A percentile compares a stretch with the other conserved stretches of the same genome.
phyloP scores from a whole-genome alignment of 2,888 invertebrate species.

The Drosophila infuscata region DNA sequence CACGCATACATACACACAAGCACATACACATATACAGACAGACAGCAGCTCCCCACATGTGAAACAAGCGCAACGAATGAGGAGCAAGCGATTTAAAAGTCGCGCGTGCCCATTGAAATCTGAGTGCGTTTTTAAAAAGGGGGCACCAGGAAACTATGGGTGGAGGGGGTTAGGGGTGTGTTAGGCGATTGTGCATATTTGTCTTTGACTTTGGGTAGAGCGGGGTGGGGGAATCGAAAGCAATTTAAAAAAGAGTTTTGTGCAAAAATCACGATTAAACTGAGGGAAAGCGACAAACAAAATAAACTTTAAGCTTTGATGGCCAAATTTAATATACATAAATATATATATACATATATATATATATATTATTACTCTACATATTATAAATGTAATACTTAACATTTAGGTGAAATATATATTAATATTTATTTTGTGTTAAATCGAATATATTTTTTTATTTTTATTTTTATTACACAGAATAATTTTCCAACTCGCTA shows the following conservation, averaged over 20 bases:
- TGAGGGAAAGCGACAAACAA: constrained; percentile 14
- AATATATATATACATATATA: no score
- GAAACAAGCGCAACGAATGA: constrained; percentile 65
- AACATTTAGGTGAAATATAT: not conserved
- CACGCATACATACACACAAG: constrained; percentile 41
- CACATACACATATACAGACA: constrained; percentile 28
- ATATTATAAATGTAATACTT: not conserved
- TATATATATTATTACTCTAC: no score
- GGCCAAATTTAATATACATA: no score
- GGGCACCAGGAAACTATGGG: not conserved
- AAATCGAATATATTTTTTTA: not conserved
- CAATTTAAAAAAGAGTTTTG: constrained; percentile 5
- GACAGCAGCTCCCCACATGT: constrained; percentile 21
- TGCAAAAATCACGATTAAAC: constrained; percentile 12
- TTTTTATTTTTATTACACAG: no score
- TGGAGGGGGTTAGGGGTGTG: not conserved
- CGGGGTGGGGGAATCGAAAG: not conserved
- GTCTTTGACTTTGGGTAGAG: constrained; percentile 11
- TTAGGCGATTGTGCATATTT: not conserved
- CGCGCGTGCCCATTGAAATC: constrained; percentile 58
- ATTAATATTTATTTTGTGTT: not conserved
- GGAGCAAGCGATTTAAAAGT: constrained; percentile 64
- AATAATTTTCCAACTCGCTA: not conserved
- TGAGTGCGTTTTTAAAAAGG: constrained; percentile 21
- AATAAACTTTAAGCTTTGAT: not conserved